A percentile compares a stretch with the other conserved stretches of the same genome.
Conservation (phyloP, 2,888 invertebrate species). For the Capitulum mitella region DNA sequence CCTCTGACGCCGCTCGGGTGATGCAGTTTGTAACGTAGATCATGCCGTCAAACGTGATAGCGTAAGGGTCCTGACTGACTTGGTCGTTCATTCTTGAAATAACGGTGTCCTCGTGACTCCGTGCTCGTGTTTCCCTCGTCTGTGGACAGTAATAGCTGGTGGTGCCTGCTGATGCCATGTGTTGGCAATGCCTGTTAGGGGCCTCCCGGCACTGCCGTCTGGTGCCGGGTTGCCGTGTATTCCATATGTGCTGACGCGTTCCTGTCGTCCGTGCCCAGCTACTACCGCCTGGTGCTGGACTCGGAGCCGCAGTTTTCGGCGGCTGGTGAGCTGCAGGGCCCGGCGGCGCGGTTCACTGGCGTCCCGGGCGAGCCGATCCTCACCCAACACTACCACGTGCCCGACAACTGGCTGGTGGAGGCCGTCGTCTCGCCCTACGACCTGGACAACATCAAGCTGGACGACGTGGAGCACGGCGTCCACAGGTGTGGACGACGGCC, state of each 20-base stretch:
- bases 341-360: constrained; percentile 75
- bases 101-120: no score
- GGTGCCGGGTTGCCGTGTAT: no score
- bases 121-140: no score
- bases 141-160: no score
- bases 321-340: constrained; percentile 61
- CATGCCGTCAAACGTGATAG: no score
- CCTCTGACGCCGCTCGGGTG: no score
- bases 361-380: constrained; percentile 86
- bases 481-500: constrained; percentile 70
- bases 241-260: neutral
- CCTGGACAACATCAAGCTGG: constrained; percentile 91
- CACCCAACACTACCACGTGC: constrained; percentile 80
- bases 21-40: no score
- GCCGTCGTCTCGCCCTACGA: constrained; percentile 87
- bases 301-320: constrained; percentile 60
- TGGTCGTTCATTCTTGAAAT: no score
- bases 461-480: constrained; percentile 74
- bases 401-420: constrained; percentile 94
- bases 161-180: no score
- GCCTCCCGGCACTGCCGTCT: no score
- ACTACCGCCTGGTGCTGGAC: constrained; percentile 90
- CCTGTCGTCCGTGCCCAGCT: constrained; percentile 55
- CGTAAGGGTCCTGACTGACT: no score
- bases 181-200: no score